A percentile compares a stretch with the other conserved stretches of the same genome.
Evolutionary conservation across 2,113 vertebrate species (phyloP).

Genomic region (Sylvilagus bachmani): DNA sequence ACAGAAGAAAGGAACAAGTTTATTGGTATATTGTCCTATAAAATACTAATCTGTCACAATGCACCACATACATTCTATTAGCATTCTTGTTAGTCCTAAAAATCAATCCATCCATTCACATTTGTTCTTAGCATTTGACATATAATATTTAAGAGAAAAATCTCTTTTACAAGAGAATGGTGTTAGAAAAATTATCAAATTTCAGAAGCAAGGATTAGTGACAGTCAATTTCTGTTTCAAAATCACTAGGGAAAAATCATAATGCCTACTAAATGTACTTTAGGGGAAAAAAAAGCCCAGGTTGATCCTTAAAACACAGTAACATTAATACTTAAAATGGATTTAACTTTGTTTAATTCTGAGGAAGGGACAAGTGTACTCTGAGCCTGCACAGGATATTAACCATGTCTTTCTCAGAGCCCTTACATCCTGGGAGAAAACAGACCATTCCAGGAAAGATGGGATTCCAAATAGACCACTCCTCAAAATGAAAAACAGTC

Average conservation of each 20-base stretch:
- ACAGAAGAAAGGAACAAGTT: slow-evolving; percentile 26
- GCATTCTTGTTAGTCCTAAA: slow-evolving; percentile 41
- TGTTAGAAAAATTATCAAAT: slow-evolving; percentile 28
- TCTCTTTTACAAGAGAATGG: background rate
- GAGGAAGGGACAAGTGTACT: background rate
- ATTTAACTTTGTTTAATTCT: background rate
- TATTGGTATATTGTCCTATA: slow-evolving; percentile 55
- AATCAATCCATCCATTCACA: background rate
- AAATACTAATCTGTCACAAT: slow-evolving; percentile 60
- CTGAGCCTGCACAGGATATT: background rate
- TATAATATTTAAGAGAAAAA: background rate
- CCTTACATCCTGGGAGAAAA: background rate
- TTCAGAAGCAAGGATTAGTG: background rate
- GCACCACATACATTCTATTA: slow-evolving; percentile 35
- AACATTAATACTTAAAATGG: background rate
- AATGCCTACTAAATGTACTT: background rate
- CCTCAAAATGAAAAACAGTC: background rate
- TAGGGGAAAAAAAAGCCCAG: background rate
- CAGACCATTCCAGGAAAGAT: background rate
- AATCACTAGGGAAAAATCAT: background rate
- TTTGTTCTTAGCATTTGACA: background rate
- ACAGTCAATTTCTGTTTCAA: slow-evolving; percentile 34
- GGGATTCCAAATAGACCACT: background rate
- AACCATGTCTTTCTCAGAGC: background rate
- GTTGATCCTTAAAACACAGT: background rate